Evolutionary conservation across 2,113 vertebrate genomes (phyloP).

Genomic region (Elanus axillaris): DNA sequence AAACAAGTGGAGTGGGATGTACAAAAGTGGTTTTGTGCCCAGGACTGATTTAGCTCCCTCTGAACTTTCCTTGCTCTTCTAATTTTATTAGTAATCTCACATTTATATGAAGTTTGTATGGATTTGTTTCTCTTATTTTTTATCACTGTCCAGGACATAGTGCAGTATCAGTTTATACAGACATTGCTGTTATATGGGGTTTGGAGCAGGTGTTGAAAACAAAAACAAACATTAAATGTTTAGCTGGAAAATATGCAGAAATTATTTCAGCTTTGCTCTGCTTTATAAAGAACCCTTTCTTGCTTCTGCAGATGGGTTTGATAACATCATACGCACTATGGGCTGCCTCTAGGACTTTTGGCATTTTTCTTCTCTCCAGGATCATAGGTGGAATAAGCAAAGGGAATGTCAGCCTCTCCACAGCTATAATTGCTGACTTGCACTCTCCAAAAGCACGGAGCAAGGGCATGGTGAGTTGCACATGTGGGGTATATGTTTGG

Average conservation of each 20-base stretch:
- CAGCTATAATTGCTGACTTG: constrained; percentile 89
- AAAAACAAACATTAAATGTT: not conserved
- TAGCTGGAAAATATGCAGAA: not conserved
- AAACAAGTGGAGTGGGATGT: not conserved
- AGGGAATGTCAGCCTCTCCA: constrained; percentile 93
- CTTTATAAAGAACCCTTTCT: not conserved
- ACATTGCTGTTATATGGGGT: not conserved
- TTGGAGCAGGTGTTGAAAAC: not conserved
- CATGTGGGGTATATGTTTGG: not conserved
- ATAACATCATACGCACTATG: constrained; percentile 87
- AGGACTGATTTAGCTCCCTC: not conserved
- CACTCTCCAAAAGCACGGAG: constrained; percentile 81
- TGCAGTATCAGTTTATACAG: not conserved
- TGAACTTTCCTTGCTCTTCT: not conserved
- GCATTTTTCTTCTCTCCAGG: constrained; percentile 89
- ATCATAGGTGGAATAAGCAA: constrained; percentile 91
- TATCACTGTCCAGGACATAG: not conserved
- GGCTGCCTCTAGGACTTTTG: constrained; percentile 87
- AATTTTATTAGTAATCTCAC: not conserved
- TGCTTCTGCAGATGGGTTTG: constrained; percentile 80
- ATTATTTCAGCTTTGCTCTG: not conserved
- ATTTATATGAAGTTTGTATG: not conserved
- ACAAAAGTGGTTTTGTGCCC: not conserved
- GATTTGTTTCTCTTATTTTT: not conserved
- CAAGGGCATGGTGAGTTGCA: constrained; percentile 88